Base-by-base conservation (phyloP, 2,797 vertebrate species). In the Dendrocincla tyrannina region DNA sequence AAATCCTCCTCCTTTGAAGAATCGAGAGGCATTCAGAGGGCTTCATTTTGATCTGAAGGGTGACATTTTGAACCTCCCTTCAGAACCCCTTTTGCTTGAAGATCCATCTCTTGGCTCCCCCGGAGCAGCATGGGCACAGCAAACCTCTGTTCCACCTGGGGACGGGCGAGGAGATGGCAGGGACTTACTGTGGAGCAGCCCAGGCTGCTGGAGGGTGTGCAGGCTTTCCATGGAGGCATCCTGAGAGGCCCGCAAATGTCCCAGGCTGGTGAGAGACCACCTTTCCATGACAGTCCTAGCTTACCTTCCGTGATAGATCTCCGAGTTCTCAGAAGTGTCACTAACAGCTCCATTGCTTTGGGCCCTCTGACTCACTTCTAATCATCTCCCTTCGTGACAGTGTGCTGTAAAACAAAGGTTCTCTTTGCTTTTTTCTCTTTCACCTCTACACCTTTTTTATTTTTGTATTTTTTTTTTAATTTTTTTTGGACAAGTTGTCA, bases 41-140 rank as follows among this genome's bases (percentile, higher is more conserved):
- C 66, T 62, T 78, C 2, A 63, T 53, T 53, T 63, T 52, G 49
- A 63, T 68, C 72, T 77, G 1, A 3, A 73, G 37, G 35, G 8
- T 89, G 66, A 39, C 27, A n/a, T 88, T 79, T 56, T 66, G 55
- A 80, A 85, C 16, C 15, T 90, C 16, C 4, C 11, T 85, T 83
- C 46, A 73, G 67, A 68, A 20, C 5, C 28, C 12, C 27, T 58
- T 68, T 68, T 74, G 52, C 47, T 69, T 86, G 49, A 83, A 74
- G 35, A 19, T 27, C 2, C 3, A 6, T 35, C 77, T 77, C 24
- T 1, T 7, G 46, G 39, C 19, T 89, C 33, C 33, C 0, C 0
- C 13, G 33, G 52, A 89, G 30, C 77, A 89, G 73, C 16, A 3
- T 2, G 47, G 47, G 35, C 50, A 50, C 35, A 58, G 59, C 55